Conservation (phyloP, 1,140 invertebrate genomes). For the Drosophila gunungcola region DNA sequence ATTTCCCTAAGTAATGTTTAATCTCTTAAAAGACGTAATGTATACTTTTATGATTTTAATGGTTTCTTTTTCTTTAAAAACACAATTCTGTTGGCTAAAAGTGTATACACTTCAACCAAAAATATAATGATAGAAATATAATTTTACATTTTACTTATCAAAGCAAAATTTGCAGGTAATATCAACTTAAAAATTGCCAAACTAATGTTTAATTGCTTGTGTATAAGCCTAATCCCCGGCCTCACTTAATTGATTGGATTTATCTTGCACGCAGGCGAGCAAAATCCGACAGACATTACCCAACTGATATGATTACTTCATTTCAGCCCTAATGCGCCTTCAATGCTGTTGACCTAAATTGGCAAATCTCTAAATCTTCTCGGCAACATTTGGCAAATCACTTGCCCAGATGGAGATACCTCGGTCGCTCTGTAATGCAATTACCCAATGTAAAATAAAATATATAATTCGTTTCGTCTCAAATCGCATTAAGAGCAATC, state of each 20-base stretch:
- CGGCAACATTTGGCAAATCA: conserved; percentile 47
- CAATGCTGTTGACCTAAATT: conserved; percentile 46
- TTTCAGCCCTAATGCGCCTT: conserved; percentile 18
- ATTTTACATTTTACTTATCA: background rate
- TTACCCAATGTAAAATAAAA: conserved; percentile 54
- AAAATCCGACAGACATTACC: conserved; percentile 15
- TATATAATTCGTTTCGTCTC: conserved; percentile 41
- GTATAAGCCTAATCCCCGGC: background rate
- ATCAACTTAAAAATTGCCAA: background rate
- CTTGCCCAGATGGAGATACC: conserved; percentile 22
- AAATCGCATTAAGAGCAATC: conserved; percentile 75
- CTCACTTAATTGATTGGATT: conserved; percentile 24
- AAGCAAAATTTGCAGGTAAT: background rate
- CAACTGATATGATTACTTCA: conserved; percentile 30
- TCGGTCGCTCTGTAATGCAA: conserved; percentile 42
- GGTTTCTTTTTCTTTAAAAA: too few relatives aligned
- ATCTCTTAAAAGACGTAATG: too few relatives aligned
- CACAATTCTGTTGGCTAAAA: too few relatives aligned
- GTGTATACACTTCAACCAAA: too few relatives aligned
- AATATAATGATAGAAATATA: too few relatives aligned
- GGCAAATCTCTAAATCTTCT: conserved; percentile 47
- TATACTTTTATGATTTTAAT: too few relatives aligned
- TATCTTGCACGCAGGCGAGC: background rate
- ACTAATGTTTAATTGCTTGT: conserved; percentile 14
- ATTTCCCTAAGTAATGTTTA: too few relatives aligned